Base-by-base conservation (phyloP, 2,113 vertebrate genomes). In the Bucco capensis region DNA sequence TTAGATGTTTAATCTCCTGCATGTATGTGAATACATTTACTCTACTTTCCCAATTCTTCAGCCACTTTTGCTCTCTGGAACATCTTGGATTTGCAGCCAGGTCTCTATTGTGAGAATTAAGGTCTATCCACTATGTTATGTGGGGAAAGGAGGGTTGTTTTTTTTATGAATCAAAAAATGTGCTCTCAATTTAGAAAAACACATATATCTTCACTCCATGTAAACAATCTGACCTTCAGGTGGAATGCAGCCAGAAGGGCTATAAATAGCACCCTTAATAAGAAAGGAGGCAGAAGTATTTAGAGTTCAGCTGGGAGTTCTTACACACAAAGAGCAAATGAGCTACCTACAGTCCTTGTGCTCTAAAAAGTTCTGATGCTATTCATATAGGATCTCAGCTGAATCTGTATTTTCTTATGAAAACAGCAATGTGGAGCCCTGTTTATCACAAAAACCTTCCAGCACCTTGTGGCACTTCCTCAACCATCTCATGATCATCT, bases 201-300 rank as follows among this genome's bases (percentile, higher is more conserved):
- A 60, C 91, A 58, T 79, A 97, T 96, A 97, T 93, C 95, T 96
- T 97, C 83, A 93, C 65, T 96, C 89, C 51, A 42, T 33, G 81
- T 96, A 97, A 98, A 98, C 97, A 97, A 96, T 97, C 89, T 92
- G 94, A 95, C 94, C 74, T 89, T 65, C 96, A 83, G 86, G 88
- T 97, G 97, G 97, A 97, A 93, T 42, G 71, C 14, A 88, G 96
- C 97, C 97, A 97, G 92, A 65, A 28, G 33, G 61, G 60, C 90
- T 97, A 97, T 96, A 96, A 98, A 97, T 98, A 98, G 96, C 74
- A 88, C 12, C 40, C 61, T 85, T 61, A 78, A 73, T 83, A 62
- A 86, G 83, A 85, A 77, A 94, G 83, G 47, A 82, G 83, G 49
- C 65, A 88, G 93, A 93, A 92, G 40, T 58, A 35, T 47, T 78